Evolutionary conservation across 2,797 vertebrate species (phyloP).

Genomic region (Capromys pilorides): DNA sequence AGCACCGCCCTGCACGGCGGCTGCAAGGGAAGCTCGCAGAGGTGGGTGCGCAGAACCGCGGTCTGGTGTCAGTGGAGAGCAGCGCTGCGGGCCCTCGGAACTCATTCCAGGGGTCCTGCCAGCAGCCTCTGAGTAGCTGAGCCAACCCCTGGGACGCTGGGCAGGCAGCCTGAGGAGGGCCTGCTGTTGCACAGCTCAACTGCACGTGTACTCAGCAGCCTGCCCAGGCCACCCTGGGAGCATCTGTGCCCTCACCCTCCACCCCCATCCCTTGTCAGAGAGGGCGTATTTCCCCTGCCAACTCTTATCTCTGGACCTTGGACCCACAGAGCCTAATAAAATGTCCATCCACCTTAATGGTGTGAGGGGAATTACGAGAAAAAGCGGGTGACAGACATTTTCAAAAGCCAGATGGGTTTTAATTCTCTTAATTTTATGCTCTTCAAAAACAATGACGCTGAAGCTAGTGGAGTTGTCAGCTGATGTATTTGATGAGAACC

Average conservation of each 20-base stretch:
- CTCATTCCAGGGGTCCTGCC: neutral
- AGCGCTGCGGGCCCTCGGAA: neutral
- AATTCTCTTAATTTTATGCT: neutral
- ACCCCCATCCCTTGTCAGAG: neutral
- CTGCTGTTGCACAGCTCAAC: neutral
- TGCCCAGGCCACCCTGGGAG: neutral
- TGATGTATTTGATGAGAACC: neutral
- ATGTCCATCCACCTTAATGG: neutral
- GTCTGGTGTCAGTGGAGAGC: too few species aligned
- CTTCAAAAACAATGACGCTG: neutral
- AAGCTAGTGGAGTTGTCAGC: neutral
- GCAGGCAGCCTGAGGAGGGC: neutral
- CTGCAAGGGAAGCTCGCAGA: neutral
- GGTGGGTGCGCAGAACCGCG: neutral
- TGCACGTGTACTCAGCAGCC: neutral
- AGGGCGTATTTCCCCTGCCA: neutral
- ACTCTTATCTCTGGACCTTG: neutral
- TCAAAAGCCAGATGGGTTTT: neutral
- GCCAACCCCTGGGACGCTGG: accelerated
- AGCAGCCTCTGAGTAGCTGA: neutral
- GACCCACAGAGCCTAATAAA: neutral
- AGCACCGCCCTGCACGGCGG: neutral
- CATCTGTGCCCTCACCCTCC: neutral
- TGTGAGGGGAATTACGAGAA: neutral
- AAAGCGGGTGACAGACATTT: neutral